Evolutionary conservation across 92 coral and sea anemone species (phyloP), one percentile per base, ranked within the genome.

Genomic region (Porites lobata): DNA sequence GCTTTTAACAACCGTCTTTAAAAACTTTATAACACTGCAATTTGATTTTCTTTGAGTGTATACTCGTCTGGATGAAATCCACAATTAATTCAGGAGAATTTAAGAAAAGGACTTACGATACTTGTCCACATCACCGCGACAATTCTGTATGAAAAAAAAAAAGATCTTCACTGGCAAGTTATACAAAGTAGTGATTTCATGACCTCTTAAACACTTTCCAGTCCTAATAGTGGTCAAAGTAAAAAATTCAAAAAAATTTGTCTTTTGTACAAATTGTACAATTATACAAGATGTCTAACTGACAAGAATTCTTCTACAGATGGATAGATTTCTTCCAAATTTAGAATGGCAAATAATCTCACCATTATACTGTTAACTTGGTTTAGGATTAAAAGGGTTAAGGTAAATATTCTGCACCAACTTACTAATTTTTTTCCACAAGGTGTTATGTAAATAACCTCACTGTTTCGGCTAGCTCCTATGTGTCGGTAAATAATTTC

Each of bases 381-480:
- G 47, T 38, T 38, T 38, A 38, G 47, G 6, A 38, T 38, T 38
- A 4, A 38, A 38, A 38, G 47, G 47, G 47, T 56, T 56, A 56
- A 11, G 61, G 15, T 56, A 56, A 56, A 38, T 38, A 38, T 38
- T 38, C 47, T 38, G 47, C 15, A 56, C 61, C 5, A 57, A 75
- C 43, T 56, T 75, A 90, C 91, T 87, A 90, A 57, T 67, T 67
- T 81, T 68, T 80, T 86, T 65, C 90, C 90, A 90, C 87, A 90
- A 6, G 93, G 93, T 8, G 93, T 63, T 6, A 90, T 51, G 20
- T 90, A 90, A 50, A 67, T 65, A 38, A 90, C 90, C 22, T 86
- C 90, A 72, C 83, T 80, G 64, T 74, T 80, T 19, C 66, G 64
- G 32, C 91, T 84, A 75, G 75, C 64, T 80, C 91, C 93, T 72